phyloP scores from a whole-genome alignment of 1,140 invertebrate species.

The Arion vulgaris region DNA sequence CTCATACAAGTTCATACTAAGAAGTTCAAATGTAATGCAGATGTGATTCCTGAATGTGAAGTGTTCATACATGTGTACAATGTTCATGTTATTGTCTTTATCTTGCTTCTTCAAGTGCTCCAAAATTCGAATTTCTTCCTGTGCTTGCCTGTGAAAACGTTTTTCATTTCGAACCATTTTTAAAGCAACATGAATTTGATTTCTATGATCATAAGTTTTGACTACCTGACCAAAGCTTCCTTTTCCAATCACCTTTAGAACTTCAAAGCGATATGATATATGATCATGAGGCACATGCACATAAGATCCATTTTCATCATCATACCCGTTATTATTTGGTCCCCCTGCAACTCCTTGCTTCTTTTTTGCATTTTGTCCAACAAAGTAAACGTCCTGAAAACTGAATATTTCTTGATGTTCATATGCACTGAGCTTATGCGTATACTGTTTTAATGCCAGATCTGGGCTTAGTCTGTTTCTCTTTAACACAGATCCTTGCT shows the following conservation, averaged over 20 bases:
- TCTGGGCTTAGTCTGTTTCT: constrained; percentile 67
- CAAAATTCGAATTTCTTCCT: constrained; percentile 73
- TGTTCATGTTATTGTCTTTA: constrained; percentile 76
- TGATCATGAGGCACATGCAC: constrained; percentile 83
- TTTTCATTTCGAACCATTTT: constrained; percentile 76
- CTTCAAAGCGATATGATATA: constrained; percentile 95
- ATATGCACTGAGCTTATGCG: constrained; percentile 93
- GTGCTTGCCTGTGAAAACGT: constrained; percentile 72
- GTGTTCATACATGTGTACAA: constrained; percentile 96
- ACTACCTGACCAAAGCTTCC: constrained; percentile 93
- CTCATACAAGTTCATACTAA: constrained; percentile 72
- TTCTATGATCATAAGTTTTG: constrained; percentile 75
- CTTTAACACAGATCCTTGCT: constrained; percentile 59
- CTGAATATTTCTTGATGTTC: constrained; percentile 95
- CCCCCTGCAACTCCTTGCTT: constrained; percentile 86
- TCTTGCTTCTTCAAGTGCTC: constrained; percentile 70
- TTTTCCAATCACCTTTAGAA: constrained; percentile 95
- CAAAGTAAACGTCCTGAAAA: constrained; percentile 92
- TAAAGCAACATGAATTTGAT: constrained; percentile 73
- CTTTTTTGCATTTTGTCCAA: constrained; percentile 96
- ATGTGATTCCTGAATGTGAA: constrained; percentile 88
- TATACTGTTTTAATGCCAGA: constrained; percentile 87
- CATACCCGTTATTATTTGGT: constrained; percentile 90
- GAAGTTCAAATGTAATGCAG: constrained; percentile 73
- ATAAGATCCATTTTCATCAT: constrained; percentile 97